Percentiles rank a stretch among this genome's conserved stretches.
Evolutionary conservation across 2,888 invertebrate genomes (phyloP).

Genomic region (Epinotia brunnichana): DNA sequence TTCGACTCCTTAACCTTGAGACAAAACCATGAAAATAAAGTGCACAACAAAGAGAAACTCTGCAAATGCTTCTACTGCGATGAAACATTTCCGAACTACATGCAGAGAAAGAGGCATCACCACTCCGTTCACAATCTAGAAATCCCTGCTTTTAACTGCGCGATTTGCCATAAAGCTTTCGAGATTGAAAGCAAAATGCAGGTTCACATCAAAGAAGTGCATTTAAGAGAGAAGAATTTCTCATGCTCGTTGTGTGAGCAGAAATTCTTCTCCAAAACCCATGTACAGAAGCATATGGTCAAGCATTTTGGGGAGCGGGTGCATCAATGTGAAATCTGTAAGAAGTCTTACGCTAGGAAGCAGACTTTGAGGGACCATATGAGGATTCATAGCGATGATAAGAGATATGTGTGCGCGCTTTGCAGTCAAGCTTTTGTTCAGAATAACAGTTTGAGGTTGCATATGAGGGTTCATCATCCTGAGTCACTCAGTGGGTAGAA

Average conservation of each 20-base stretch:
- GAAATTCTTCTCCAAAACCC: slow-evolving; percentile 78
- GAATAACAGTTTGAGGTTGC: slow-evolving; percentile 63
- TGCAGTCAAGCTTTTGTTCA: slow-evolving; percentile 68
- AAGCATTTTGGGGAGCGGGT: slow-evolving; percentile 77
- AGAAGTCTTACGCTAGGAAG: slow-evolving; percentile 76
- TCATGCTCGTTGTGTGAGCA: slow-evolving; percentile 77
- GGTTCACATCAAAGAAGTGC: slow-evolving; percentile 73
- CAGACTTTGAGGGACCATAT: slow-evolving; percentile 72
- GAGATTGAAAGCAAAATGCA: slow-evolving; percentile 68
- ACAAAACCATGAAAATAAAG: slow-evolving; percentile 61
- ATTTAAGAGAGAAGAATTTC: slow-evolving; percentile 74
- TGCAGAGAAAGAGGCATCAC: slow-evolving; percentile 65
- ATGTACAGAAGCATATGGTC: slow-evolving; percentile 80
- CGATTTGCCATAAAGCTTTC: slow-evolving; percentile 67
- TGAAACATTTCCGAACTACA: slow-evolving; percentile 67
- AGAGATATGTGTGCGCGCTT: slow-evolving; percentile 58
- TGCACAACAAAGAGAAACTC: slow-evolving; percentile 62
- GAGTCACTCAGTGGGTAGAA: slow-evolving; percentile 47
- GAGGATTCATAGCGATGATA: slow-evolving; percentile 67
- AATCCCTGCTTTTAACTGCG: slow-evolving; percentile 62
- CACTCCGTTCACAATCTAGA: slow-evolving; percentile 59
- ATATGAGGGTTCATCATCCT: slow-evolving; percentile 64
- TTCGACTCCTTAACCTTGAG: slow-evolving; percentile 66
- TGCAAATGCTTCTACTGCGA: slow-evolving; percentile 68
- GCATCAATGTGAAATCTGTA: slow-evolving; percentile 76